These are phyloP conservation scores for Heliconius himera DNA, from an alignment of 1,140 invertebrate species.

Conservation along the genomic window DNA sequence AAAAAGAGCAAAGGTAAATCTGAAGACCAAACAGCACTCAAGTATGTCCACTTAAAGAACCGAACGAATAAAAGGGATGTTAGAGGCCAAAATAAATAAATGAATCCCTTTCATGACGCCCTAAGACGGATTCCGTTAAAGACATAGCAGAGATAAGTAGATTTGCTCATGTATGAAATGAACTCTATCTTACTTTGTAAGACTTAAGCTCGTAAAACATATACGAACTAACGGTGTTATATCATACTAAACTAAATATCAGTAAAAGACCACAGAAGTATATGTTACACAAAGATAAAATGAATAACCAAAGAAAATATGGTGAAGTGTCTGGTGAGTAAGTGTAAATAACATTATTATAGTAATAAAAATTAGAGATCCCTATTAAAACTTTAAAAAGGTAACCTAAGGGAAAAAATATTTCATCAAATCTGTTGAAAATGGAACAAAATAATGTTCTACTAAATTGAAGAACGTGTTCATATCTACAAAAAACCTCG, in stretches of 20 bases:
- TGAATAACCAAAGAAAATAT: neutral
- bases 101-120: constrained; percentile 54
- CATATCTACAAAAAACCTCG: too few species aligned
- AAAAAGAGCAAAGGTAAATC: constrained; percentile 75
- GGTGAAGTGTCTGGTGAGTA: too few species aligned
- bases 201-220: constrained; percentile 7
- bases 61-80: constrained; percentile 64
- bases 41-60: constrained; percentile 72
- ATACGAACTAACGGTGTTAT: neutral
- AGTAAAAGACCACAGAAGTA: neutral
- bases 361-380: too few species aligned
- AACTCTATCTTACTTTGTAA: constrained; percentile 39
- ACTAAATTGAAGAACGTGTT: too few species aligned
- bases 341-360: too few species aligned
- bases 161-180: constrained; percentile 41
- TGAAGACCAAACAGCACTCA: constrained; percentile 75
- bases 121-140: constrained; percentile 38
- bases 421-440: too few species aligned
- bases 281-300: neutral
- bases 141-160: constrained; percentile 35
- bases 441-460: too few species aligned
- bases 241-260: neutral
- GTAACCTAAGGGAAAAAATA: too few species aligned
- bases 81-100: constrained; percentile 68
- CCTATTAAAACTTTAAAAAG: too few species aligned